Evolutionary conservation across 2,113 vertebrate species (phyloP), one percentile per base, ranked within the genome.

Genomic region (Phrynosoma platyrhinos): DNA sequence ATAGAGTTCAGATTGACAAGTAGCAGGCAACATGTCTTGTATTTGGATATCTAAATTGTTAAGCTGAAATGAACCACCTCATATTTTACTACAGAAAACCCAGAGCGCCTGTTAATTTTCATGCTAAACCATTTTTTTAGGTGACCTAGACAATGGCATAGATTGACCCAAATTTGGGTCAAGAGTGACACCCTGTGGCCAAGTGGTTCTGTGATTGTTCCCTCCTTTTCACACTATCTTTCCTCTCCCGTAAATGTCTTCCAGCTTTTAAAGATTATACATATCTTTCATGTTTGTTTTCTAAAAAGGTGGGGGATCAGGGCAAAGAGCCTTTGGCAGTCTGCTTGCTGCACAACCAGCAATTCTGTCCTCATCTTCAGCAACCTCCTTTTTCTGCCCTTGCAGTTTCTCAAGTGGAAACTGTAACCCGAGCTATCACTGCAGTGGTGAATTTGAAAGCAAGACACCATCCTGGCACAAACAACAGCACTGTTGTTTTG

Each of bases 161-260:
- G 87, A 76, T 62, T 77, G 92, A 87, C 76, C 79, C 89, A 96
- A 94, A 92, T 78, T 47, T 91, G 95, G 94, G 92, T 95, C 96
- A 97, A 97, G 94, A 95, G 94, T 97, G 97, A 97, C 97, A 97
- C 96, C 97, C 32, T 96, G 97, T 97, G 97, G 97, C 94, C 94
- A 91, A 86, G 20, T 83, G 83, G 4, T 82, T 93, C 72, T 77
- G 74, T 85, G 87, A 20, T 72, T 13, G 52, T 74, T n/a, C 10
- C 66, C 52, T 64, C 16, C 32, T 18, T 9, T 0, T 2, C 25
- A 0, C 66, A 5, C 14, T 36, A 12, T 81, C 4, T 23, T 62
- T 53, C 68, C 83, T 36, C n/a, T 12, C 9, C 8, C 40, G 18
- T 10, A 0, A 68, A 0, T 18, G 52, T 13, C 20, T 64, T 47